Evolutionary conservation across 2,797 vertebrate genomes (phyloP), one percentile per base, ranked within the genome.

Genomic region (Prunella strophiata): DNA sequence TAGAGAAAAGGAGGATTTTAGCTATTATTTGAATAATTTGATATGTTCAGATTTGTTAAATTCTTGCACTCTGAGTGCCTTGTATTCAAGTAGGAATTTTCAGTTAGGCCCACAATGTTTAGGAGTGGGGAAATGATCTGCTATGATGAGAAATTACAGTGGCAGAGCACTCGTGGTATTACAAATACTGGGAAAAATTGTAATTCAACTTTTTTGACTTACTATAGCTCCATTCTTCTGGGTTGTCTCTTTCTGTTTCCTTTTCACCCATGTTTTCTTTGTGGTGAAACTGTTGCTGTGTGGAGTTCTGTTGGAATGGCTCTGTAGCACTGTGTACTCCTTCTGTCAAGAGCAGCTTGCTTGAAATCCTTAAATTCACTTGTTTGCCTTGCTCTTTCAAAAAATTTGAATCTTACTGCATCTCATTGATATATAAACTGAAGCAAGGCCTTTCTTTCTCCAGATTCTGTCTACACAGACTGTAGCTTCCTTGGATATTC

Each of bases 401-500:
- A 73, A 91, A 65, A 27, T 4, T 9, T 51, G 42, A 40, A 22
- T 74, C 50, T 92, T 48, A 23, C 4, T 76, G 34, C 42, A 32
- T 63, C 54, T 93, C 74, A 61, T 21, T 91, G 67, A 36, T 93
- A 25, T 1, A 30, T 42, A 51, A 86, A 84, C 45, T 75, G 38
- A 86, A 90, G 42, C 9, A 73, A 89, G 47, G 55, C 48, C 50
- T 91, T 65, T 83, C 54, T 91, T 92, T 68, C 50, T 83, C 40
- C 3, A 5, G 7, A 16, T 91, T 71, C 54, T 91, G 61, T 48
- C 85, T 81, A 5, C 13, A 9, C 15, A 52, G 40, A 47, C 61
- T 57, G 38, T 51, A 76, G 48, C 55, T 84, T 89, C 70, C 55
- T 92, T 91, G 87, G 40, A 50, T 93, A 58, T 70, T 93, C n/a